Evolutionary conservation across 2,888 invertebrate genomes (phyloP).

Genomic region (Drosophila helvetica): DNA sequence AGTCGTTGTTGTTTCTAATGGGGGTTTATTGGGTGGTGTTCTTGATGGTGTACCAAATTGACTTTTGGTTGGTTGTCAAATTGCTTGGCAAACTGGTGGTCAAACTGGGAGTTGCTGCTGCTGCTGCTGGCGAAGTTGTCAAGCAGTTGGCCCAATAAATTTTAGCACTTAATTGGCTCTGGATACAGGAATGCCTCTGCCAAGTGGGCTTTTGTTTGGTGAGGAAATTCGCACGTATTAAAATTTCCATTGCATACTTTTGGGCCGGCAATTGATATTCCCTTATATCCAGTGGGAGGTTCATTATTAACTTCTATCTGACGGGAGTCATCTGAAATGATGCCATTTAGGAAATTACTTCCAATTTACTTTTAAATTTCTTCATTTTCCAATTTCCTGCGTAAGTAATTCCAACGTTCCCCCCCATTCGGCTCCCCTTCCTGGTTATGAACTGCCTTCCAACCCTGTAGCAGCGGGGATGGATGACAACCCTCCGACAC

Average conservation of each 20-base stretch:
- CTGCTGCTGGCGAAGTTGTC: slow-evolving; percentile 51
- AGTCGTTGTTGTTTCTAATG: slow-evolving; percentile 26
- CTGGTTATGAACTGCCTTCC: slow-evolving; percentile 34
- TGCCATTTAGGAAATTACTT: slow-evolving; percentile 57
- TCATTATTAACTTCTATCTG: slow-evolving; percentile 42
- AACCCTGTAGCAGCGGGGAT: neutral
- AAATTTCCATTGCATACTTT: slow-evolving; percentile 7
- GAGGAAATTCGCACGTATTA: neutral
- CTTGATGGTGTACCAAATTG: slow-evolving; percentile 75
- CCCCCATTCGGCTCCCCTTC: neutral
- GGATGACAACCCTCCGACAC: slow-evolving; percentile 16
- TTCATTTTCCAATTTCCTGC: slow-evolving; percentile 54
- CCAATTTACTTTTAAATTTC: slow-evolving; percentile 51
- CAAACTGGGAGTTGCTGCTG: slow-evolving; percentile 9
- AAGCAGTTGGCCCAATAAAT: slow-evolving; percentile 56
- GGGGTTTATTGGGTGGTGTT: slow-evolving; percentile 74
- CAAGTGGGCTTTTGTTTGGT: neutral
- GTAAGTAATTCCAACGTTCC: slow-evolving; percentile 38
- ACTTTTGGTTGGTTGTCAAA: slow-evolving; percentile 74
- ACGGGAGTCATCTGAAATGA: slow-evolving; percentile 47
- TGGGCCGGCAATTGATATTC: neutral
- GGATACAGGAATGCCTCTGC: neutral
- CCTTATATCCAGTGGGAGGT: slow-evolving; percentile 1
- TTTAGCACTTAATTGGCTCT: slow-evolving; percentile 56
- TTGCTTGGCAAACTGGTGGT: slow-evolving; percentile 47